These are phyloP conservation scores for Eudyptes chrysolophus DNA, from an alignment of 2,113 vertebrate genomes.

Conservation along the genomic window DNA sequence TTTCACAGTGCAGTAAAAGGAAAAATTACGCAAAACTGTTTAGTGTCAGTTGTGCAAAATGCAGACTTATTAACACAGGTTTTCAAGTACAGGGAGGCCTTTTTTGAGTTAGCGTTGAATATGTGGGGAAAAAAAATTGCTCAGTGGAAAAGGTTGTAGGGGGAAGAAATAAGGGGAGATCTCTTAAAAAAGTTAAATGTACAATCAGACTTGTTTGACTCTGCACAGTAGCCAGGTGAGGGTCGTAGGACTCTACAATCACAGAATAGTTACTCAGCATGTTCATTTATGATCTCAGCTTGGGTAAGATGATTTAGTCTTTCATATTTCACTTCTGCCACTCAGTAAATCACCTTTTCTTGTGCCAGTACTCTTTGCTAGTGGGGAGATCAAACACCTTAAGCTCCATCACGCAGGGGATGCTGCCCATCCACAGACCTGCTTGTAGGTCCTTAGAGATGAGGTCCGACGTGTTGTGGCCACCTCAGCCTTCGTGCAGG, in stretches of 20 bases:
- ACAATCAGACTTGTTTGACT: background rate
- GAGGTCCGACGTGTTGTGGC: accelerated
- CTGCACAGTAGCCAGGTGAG: background rate
- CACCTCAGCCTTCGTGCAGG: background rate
- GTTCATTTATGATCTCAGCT: background rate
- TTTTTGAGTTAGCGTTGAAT: background rate
- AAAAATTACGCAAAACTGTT: background rate
- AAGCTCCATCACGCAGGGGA: background rate
- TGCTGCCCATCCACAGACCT: background rate
- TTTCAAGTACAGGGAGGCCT: background rate
- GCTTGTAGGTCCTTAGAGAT: background rate
- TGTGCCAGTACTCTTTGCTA: background rate
- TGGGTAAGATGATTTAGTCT: background rate
- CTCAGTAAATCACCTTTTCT: background rate
- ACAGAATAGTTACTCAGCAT: background rate
- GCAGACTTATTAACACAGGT: background rate
- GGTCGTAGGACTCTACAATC: background rate
- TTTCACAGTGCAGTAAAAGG: background rate
- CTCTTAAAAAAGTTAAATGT: background rate
- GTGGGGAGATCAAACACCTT: background rate
- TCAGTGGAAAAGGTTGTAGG: background rate
- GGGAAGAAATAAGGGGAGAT: background rate
- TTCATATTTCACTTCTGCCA: background rate
- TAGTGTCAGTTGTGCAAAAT: background rate
- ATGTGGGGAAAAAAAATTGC: accelerated